These are phyloP conservation scores for Otocyon megalotis DNA, from an alignment of 2,113 vertebrate species.

Conservation along the genomic window DNA sequence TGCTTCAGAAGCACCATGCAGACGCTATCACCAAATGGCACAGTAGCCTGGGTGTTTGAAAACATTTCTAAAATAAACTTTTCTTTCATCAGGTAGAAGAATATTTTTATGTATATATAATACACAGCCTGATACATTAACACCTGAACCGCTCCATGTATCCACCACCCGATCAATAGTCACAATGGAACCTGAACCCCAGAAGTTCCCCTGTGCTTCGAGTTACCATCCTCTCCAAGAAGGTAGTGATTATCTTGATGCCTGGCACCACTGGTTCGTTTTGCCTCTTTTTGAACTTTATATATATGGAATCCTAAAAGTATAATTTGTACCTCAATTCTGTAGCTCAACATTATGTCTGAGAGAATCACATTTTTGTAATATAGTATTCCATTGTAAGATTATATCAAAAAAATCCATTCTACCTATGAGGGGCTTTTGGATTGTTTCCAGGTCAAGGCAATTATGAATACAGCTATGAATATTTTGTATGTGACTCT, in stretches of 20 bases:
- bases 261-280: rapidly evolving
- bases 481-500: background rate
- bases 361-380: background rate
- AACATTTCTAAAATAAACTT: background rate
- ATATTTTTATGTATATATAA: background rate
- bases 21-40: background rate
- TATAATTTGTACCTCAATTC: background rate
- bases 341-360: background rate
- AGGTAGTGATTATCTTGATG: background rate
- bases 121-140: rapidly evolving
- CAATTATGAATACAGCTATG: background rate
- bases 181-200: background rate
- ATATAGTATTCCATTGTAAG: background rate
- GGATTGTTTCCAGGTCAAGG: background rate
- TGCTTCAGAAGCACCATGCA: rapidly evolving
- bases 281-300: background rate
- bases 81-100: rapidly evolving
- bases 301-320: background rate
- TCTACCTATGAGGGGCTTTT: background rate
- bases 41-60: background rate
- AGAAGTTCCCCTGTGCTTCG: rapidly evolving
- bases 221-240: background rate
- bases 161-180: background rate
- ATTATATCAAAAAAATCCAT: background rate
- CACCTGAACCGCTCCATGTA: rapidly evolving